Evolutionary conservation across 2,113 vertebrate genomes (phyloP), one percentile per base, ranked within the genome.

Genomic region (Atractosteus spatula): DNA sequence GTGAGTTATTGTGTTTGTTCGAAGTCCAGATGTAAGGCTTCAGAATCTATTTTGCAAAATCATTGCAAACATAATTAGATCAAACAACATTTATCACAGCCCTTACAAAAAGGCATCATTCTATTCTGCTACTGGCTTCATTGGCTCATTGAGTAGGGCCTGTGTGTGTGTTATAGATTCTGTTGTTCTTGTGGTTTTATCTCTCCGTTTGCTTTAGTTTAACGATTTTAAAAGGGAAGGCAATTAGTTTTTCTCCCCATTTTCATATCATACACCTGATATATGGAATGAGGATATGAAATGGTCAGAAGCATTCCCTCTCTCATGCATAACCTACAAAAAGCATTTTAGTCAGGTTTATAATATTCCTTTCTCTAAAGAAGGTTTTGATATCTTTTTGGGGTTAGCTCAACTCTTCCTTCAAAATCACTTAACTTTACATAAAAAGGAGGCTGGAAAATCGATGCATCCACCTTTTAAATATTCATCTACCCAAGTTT

Each of bases 401-500:
- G 74, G 67, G 76, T 45, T 43, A 64, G 74, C 57, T 70, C 29
- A 3, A 65, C 70, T 80, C 80, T 72, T 76, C 76, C 78, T 78
- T 80, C 76, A 17, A 63, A 12, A n/a, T 55, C 73, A 74, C 69
- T 76, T 75, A 10, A 74, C 47, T 42, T 51, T 11, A 70, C 7
- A 0, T 66, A 4, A 68, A 74, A 66, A 29, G 3, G 29, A 57
- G 56, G 69, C 43, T 61, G 59, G 14, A 80, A 71, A 86, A 89
- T 87, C 84, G 75, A 86, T 89, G 64, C 0, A 45, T 55, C 44
- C 65, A 57, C 63, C 41, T 57, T 69, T 78, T 80, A 81, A 68
- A 79, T 81, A 85, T 85, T 82, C 79, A 45, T 71, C n/a, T 74
- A 75, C 82, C 62, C 44, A 70, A 78, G 82, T 73, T 76, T 64